These are phyloP conservation scores for Gadopsis bispinosus DNA, from an alignment of 2,797 vertebrate species.

Conservation along the genomic window DNA sequence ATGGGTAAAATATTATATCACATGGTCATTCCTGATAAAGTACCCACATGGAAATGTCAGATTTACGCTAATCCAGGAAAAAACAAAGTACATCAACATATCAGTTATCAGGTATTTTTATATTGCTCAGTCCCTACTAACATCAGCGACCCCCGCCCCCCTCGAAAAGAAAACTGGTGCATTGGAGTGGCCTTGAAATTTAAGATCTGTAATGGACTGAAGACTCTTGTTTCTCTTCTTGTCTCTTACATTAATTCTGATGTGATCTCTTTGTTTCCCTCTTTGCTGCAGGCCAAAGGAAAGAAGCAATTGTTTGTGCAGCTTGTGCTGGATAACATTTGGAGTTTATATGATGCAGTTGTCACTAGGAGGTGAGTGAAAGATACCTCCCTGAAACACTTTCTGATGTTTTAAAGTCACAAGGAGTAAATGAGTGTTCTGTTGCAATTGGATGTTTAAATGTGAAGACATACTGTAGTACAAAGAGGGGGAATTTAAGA, in stretches of 20 bases:
- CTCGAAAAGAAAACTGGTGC: too few relatives aligned
- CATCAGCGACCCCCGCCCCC: too few relatives aligned
- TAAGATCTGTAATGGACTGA: rapidly evolving
- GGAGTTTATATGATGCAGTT: constrained; percentile 96
- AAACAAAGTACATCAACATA: too few relatives aligned
- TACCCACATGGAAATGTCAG: neutral
- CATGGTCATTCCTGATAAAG: neutral
- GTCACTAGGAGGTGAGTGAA: constrained; percentile 88
- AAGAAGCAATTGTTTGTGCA: constrained; percentile 97
- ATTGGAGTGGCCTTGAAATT: neutral
- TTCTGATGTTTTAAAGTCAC: neutral
- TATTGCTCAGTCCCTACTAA: neutral
- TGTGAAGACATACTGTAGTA: neutral
- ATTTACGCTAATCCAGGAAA: neutral
- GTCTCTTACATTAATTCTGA: neutral
- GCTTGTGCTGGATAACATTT: constrained; percentile 96
- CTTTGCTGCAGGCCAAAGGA: constrained; percentile 89
- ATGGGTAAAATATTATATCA: neutral
- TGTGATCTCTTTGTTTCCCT: constrained; percentile 4
- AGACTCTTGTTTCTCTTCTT: neutral
- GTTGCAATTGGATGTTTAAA: neutral
- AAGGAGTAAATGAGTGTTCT: neutral
- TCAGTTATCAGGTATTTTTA: too few relatives aligned
- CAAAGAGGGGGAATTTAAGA: neutral
- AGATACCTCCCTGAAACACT: neutral